phyloP scores from a whole-genome alignment of 2,797 vertebrate genomes.

The Erpetoichthys calabaricus region DNA sequence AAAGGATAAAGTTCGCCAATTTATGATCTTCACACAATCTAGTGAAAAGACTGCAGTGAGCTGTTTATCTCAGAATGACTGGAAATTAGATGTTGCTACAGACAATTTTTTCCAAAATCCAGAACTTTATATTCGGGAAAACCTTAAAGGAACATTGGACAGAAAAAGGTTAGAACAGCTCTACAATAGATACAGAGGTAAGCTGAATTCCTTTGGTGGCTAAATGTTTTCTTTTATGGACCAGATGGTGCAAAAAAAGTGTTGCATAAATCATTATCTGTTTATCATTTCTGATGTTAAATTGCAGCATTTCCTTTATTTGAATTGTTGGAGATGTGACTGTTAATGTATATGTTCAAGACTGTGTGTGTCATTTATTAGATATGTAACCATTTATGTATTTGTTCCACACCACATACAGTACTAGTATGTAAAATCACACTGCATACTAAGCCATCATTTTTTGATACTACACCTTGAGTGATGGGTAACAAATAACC shows the following conservation, averaged over 20 bases:
- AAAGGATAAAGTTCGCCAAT: constrained; percentile 99
- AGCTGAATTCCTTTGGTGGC: constrained; percentile 17
- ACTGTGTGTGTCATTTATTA: too few species aligned
- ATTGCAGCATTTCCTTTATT: not conserved
- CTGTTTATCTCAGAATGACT: constrained; percentile 95
- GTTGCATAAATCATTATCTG: not conserved
- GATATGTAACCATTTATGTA: too few species aligned
- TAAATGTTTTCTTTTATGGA: not conserved
- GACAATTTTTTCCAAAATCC: constrained; percentile 98
- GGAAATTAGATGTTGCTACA: constrained; percentile 97
- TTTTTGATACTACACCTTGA: too few species aligned
- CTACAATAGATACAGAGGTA: constrained; percentile 95
- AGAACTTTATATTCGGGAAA: constrained; percentile 86
- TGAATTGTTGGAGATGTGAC: not conserved
- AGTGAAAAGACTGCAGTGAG: constrained; percentile 93
- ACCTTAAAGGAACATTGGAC: constrained; percentile 80
- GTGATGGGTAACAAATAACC: too few species aligned
- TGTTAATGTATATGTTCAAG: too few species aligned
- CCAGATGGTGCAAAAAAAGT: not conserved
- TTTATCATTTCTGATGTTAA: not conserved
- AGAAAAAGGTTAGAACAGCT: constrained; percentile 92
- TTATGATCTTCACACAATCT: constrained; percentile 97
- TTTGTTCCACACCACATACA: too few species aligned
- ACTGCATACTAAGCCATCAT: too few species aligned
- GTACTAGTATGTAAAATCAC: too few species aligned